A percentile compares a stretch with the other conserved stretches of the same genome.
Evolutionary conservation across 2,888 invertebrate species (phyloP).

Genomic region (Linnaemya vulpina): DNA sequence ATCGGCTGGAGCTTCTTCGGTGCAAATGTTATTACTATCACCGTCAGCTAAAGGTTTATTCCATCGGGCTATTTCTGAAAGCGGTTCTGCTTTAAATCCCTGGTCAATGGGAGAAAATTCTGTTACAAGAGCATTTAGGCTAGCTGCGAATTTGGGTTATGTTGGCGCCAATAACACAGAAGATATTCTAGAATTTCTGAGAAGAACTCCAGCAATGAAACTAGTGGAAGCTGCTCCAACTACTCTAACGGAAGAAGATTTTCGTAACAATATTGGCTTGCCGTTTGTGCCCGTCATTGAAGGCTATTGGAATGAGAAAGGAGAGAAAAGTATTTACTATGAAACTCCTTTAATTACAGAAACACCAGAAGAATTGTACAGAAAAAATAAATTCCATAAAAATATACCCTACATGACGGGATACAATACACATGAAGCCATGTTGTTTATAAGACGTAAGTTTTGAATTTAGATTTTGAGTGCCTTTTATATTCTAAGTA

Average conservation of each 20-base stretch:
- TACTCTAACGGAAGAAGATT: conserved; percentile 84
- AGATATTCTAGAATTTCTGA: conserved; percentile 85
- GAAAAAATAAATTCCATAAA: conserved; percentile 83
- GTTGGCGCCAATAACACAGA: conserved; percentile 84
- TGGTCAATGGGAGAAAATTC: conserved; percentile 86
- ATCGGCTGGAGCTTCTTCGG: conserved; percentile 86
- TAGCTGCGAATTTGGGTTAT: conserved; percentile 85
- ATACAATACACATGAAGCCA: conserved; percentile 87
- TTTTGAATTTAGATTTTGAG: no score
- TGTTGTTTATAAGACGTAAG: conserved; percentile 85
- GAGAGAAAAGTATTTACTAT: conserved; percentile 80
- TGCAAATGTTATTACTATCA: conserved; percentile 85
- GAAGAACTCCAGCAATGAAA: conserved; percentile 85
- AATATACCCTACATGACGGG: conserved; percentile 87
- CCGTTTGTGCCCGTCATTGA: conserved; percentile 85
- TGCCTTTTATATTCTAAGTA: no score
- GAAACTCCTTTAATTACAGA: conserved; percentile 84
- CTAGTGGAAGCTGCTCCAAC: conserved; percentile 85
- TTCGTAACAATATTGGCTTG: conserved; percentile 85
- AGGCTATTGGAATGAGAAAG: conserved; percentile 82
- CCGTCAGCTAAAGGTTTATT: conserved; percentile 85
- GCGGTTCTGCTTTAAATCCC: conserved; percentile 86
- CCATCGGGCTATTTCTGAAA: conserved; percentile 86
- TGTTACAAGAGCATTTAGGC: conserved; percentile 84
- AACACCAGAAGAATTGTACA: conserved; percentile 83